Base-by-base conservation (phyloP, 2,797 vertebrate species). In the Syndactyla subalaris region DNA sequence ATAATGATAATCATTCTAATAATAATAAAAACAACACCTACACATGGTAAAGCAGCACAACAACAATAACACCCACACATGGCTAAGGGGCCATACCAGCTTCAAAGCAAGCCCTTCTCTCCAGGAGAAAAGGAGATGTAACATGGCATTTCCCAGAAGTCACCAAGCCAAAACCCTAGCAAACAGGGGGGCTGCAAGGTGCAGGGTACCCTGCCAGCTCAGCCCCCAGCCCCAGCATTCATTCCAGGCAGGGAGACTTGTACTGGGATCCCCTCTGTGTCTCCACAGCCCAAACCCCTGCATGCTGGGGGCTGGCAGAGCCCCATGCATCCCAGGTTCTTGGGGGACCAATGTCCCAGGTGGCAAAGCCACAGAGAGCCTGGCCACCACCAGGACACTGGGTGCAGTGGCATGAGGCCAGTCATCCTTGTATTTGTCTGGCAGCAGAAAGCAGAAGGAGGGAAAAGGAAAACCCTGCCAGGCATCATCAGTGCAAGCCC, bases 251-350 rank as follows among this genome's bases (percentile, higher is more conserved):
- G 61, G 45, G 29, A 74, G 11, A 43, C 29, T 3, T 19, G 34
- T n/a, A 12, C 34, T 36, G 65, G 46, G 45, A 76, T 61, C 51
- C 45, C 38, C 13, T 39, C 79, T 45, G n/a, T 12, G 22, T 12
- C 59, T 48, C 41, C 51, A 52, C 23, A 83, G 36, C 46, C 54
- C 67, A 61, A 74, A 58, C 0, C 18, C 57, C 49, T 20, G 24
- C 3, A 0, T 43, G n/a, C 22, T 9, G 12, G 26, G 34, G 41
- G 9, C 26, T 32, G 7, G n/a, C 24, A 13, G 22, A 61, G 65
- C 38, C n/a, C 34, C 7, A 3, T 3, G 34, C 12, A 51, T 2
- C 2, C 3, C 21, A 10, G 4, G 1, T 4, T 61, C 51, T 12
- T 3, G 0, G 8, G 45, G 45, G 12, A 58, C 19, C 2, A 2